These are phyloP conservation scores for Ficedula albicollis DNA, from an alignment of 2,797 vertebrate genomes.

Conservation along the genomic window DNA sequence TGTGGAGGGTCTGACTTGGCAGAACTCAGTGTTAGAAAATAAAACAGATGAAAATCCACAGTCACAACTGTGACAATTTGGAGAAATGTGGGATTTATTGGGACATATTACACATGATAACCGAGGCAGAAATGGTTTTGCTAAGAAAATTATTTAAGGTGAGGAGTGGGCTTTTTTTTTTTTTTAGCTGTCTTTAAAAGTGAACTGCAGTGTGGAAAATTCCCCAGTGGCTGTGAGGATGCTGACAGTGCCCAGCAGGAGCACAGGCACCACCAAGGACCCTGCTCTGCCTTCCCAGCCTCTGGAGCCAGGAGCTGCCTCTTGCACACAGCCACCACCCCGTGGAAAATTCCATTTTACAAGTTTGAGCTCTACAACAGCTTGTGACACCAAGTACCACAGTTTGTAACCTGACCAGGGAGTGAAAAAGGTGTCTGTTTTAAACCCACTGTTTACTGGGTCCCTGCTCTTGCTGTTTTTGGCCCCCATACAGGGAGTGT, in stretches of 20 bases:
- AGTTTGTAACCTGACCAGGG: neutral
- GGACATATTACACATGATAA: neutral
- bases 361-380: neutral
- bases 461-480: neutral
- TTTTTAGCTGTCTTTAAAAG: neutral
- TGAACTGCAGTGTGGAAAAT: neutral
- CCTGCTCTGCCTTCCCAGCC: neutral
- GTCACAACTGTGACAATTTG: neutral
- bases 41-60: neutral
- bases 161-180: neutral
- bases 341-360: conserved; percentile 47
- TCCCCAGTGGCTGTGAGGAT: neutral
- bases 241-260: neutral
- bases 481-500: neutral
- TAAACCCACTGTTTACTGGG: neutral
- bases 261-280: neutral
- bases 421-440: neutral
- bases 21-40: neutral
- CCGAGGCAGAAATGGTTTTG: neutral
- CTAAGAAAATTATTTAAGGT: neutral
- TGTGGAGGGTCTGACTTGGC: neutral
- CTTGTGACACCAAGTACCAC: neutral
- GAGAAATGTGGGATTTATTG: neutral
- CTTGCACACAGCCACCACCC: neutral
- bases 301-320: neutral